phyloP scores from a whole-genome alignment of 2,888 invertebrate genomes.

The Tipula confusa region DNA sequence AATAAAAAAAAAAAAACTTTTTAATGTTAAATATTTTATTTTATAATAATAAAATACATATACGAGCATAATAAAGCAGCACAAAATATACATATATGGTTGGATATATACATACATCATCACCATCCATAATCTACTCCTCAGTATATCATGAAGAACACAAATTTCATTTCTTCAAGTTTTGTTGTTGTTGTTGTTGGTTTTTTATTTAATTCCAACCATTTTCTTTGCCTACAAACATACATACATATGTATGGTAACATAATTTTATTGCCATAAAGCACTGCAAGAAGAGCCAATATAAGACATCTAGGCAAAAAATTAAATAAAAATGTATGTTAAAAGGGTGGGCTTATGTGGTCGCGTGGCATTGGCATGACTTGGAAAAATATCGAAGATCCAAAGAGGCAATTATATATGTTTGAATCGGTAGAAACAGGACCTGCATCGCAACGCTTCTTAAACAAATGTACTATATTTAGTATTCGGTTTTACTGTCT shows the following conservation, averaged over 20 bases:
- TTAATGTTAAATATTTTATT: conserved; percentile 25
- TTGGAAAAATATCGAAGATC: no score
- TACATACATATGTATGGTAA: not conserved
- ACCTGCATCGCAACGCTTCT: no score
- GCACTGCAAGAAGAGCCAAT: not conserved
- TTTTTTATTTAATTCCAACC: conserved; percentile 8
- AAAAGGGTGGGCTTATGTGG: not conserved
- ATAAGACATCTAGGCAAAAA: not conserved
- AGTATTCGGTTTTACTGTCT: no score
- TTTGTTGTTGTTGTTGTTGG: no score
- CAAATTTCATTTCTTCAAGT: not conserved
- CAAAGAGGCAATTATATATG: no score
- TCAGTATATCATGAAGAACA: not conserved
- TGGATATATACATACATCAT: not conserved
- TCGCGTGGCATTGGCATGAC: no score
- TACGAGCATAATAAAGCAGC: not conserved
- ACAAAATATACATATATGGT: not conserved
- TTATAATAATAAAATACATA: conserved; percentile 15
- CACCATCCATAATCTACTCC: not conserved
- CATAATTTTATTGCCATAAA: not conserved
- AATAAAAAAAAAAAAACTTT: conserved; percentile 1
- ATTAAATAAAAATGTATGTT: not conserved
- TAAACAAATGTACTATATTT: no score
- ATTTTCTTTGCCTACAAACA: no score
- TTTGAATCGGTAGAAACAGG: no score